A percentile compares a stretch with the other conserved stretches of the same genome.
Conservation (phyloP, 2,888 invertebrate species). For the Biston stratarius region DNA sequence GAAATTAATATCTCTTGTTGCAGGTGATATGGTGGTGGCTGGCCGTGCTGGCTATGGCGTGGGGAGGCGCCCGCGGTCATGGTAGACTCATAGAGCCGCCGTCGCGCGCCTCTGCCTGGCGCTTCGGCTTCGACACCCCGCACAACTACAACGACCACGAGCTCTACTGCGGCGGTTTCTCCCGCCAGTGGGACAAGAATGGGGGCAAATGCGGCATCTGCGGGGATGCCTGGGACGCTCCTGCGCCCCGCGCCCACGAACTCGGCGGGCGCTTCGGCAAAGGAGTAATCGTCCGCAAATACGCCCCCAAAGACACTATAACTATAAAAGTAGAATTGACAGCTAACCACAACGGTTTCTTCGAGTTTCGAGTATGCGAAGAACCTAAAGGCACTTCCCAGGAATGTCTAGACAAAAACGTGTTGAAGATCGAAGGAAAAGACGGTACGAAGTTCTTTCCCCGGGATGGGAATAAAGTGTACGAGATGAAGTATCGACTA, state of each 20-base stretch:
- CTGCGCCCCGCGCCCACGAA: slow-evolving; percentile 91
- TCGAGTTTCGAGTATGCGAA: slow-evolving; percentile 94
- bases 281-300: slow-evolving; percentile 93
- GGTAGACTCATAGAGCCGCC: slow-evolving; percentile 94
- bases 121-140: slow-evolving; percentile 95
- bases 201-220: slow-evolving; percentile 95
- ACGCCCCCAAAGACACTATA: slow-evolving; percentile 89
- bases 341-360: slow-evolving; percentile 94
- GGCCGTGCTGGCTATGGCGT: slow-evolving; percentile 60
- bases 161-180: slow-evolving; percentile 94
- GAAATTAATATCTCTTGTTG: slow-evolving; percentile 7
- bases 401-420: slow-evolving; percentile 91
- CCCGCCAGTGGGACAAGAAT: slow-evolving; percentile 93
- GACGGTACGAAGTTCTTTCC: slow-evolving; percentile 89
- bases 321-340: slow-evolving; percentile 94
- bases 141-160: slow-evolving; percentile 97
- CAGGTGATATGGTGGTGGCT: slow-evolving; percentile 76
- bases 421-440: slow-evolving; percentile 85
- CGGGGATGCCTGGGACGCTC: slow-evolving; percentile 93
- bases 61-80: slow-evolving; percentile 84
- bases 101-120: slow-evolving; percentile 94
- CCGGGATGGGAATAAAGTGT: slow-evolving; percentile 91
- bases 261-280: slow-evolving; percentile 93
- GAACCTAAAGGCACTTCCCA: slow-evolving; percentile 90
- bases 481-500: slow-evolving; percentile 90